phyloP scores from a whole-genome alignment of 2,888 invertebrate genomes.

The Pycnomerus fuliginosus region DNA sequence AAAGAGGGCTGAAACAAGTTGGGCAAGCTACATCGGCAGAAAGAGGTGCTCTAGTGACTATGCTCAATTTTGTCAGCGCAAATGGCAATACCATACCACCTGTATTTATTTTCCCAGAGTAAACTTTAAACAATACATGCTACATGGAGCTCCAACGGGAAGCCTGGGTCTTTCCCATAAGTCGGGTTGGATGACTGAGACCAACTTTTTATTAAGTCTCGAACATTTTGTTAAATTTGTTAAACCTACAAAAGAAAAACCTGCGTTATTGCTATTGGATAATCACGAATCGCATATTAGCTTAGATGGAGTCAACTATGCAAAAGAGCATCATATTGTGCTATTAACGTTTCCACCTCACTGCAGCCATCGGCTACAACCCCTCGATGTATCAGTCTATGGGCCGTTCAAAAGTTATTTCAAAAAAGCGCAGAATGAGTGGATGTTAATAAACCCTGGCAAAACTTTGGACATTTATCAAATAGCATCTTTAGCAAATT shows the following conservation, averaged over 20 bases:
- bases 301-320: not conserved
- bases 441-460: too few species aligned
- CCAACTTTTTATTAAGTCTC: not conserved
- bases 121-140: not conserved
- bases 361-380: too few species aligned
- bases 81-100: conserved; percentile 25
- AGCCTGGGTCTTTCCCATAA: not conserved
- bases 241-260: not conserved
- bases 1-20: conserved; percentile 11
- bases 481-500: too few species aligned
- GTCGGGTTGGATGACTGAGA: not conserved
- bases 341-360: too few species aligned
- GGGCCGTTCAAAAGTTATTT: too few species aligned
- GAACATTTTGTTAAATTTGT: not conserved
- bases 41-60: conserved; percentile 24
- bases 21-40: conserved; percentile 23
- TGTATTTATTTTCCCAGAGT: conserved; percentile 24
- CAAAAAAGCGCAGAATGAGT: too few species aligned
- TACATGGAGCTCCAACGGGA: not conserved
- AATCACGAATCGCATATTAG: not conserved
- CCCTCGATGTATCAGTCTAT: too few species aligned
- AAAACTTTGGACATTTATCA: too few species aligned
- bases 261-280: not conserved
- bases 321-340: not conserved
- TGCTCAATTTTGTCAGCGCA: conserved; percentile 26